Percentiles rank a stretch among this genome's conserved stretches.
Evolutionary conservation across 2,113 vertebrate species (phyloP).

Genomic region (Caloenas nicobarica): DNA sequence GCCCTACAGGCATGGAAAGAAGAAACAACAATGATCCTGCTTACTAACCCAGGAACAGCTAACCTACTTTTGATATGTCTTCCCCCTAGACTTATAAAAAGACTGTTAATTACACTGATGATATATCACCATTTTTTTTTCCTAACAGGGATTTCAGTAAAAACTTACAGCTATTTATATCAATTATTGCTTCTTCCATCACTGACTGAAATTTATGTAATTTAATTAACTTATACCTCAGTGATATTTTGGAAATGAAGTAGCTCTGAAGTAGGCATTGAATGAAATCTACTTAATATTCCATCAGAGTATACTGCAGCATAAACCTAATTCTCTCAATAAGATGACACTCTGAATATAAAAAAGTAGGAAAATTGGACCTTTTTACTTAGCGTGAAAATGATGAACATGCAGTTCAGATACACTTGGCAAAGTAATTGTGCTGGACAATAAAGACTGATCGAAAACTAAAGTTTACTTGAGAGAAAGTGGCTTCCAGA

Average conservation of each 20-base stretch:
- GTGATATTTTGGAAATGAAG: constrained; percentile 60
- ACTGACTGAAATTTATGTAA: constrained; percentile 63
- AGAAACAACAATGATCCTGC: constrained; percentile 43
- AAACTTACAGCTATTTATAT: constrained; percentile 43
- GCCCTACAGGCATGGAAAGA: constrained; percentile 32
- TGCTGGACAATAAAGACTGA: background rate
- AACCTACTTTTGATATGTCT: constrained; percentile 39
- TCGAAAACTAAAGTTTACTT: background rate
- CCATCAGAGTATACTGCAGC: background rate
- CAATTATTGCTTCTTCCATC: constrained; percentile 47
- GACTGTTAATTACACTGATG: constrained; percentile 30
- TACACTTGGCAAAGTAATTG: background rate
- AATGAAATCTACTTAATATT: constrained; percentile 54
- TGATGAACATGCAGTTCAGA: background rate
- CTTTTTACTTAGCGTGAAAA: background rate
- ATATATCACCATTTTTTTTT: background rate
- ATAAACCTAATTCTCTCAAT: constrained; percentile 42
- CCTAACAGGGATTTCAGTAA: constrained; percentile 23
- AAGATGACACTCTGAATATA: constrained; percentile 18
- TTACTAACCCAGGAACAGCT: constrained; percentile 7
- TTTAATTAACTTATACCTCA: constrained; percentile 68
- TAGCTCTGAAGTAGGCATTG: constrained; percentile 40
- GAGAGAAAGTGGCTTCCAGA: background rate
- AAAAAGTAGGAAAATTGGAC: constrained; percentile 29
- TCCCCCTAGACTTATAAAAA: constrained; percentile 34